Evolutionary conservation across 2,113 vertebrate species (phyloP).

Genomic region (Megalops atlanticus): DNA sequence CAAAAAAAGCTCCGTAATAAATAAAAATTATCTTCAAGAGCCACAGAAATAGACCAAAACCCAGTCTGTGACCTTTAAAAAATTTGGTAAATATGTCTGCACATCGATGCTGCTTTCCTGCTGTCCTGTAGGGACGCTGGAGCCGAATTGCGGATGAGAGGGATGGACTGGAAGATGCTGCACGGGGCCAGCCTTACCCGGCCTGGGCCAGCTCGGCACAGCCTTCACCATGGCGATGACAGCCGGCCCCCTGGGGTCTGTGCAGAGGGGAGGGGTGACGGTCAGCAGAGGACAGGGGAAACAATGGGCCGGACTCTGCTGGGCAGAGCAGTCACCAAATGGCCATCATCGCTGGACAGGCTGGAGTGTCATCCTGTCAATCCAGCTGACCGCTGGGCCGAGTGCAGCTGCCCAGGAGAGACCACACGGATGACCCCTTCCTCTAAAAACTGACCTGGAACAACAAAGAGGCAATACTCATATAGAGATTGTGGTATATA

Average conservation of each 20-base stretch:
- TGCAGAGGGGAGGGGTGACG: constrained; percentile 71
- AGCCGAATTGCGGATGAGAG: background rate
- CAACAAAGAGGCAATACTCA: constrained; percentile 14
- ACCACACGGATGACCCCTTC: constrained; percentile 74
- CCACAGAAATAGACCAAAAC: too few species aligned
- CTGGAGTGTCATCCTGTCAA: constrained; percentile 49
- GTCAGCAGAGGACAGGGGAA: constrained; percentile 72
- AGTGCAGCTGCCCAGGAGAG: constrained; percentile 62
- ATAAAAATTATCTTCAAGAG: too few species aligned
- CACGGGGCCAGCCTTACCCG: background rate
- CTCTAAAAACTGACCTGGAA: constrained; percentile 32
- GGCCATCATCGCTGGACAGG: constrained; percentile 58
- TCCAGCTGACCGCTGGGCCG: constrained; percentile 60
- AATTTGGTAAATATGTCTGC: too few species aligned
- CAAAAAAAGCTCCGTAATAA: too few species aligned
- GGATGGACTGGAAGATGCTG: background rate
- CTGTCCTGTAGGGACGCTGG: too few species aligned
- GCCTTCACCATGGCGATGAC: constrained; percentile 65
- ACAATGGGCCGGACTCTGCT: constrained; percentile 76
- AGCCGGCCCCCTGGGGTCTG: constrained; percentile 69
- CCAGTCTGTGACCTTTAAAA: too few species aligned
- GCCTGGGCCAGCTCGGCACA: background rate
- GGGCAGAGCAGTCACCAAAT: constrained; percentile 67
- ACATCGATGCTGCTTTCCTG: too few species aligned
- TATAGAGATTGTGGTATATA: too few species aligned